Base-by-base conservation (phyloP, 2,888 invertebrate species). In the Habrosyne pyritoides region DNA sequence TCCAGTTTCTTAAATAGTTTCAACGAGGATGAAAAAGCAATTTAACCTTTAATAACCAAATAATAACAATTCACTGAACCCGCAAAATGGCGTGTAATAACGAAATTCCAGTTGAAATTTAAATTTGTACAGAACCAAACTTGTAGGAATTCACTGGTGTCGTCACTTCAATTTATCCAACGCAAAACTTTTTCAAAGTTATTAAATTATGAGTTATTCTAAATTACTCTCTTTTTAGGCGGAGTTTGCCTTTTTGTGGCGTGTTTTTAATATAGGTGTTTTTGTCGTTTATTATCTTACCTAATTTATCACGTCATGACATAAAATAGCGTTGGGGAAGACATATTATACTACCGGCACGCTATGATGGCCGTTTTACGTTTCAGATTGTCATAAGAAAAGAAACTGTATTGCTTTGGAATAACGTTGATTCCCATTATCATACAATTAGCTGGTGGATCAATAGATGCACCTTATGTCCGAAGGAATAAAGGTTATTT, bases 151-250 rank as follows among this genome's bases (percentile, higher is more conserved):
- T 67, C 58, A 58, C 60, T 57, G 59, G 64, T 67, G 64, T 65
- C 59, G 60, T 56, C 63, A 63, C 66, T 60, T 53, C 64, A 68
- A 69, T 70, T 70, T 70, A 64, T 64, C 71, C 64, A 68, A 63
- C 61, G 53, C 49, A 55, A 62, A 79, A 75, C 67, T 75, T 80
- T 77, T 72, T 67, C 69, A 75, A 79, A 75, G 64, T 73, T 67
- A 73, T 74, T 66, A 70, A 70, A 71, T 76, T 72, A 67, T 61
- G 59, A 69, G 69, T 72, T 69, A 69, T 71, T 67, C 61, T 64
- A 67, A 71, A 71, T 67, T 66, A 14, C 58, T 59, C 54, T 50
- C 50, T 52, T 47, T 33, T 52, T 46, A 30, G 33, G 21, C 21
- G 21, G 33, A 49, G n/a, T 42, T 42, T 5, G 33, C 33, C 18